Evolutionary conservation across 1,140 invertebrate genomes (phyloP), one percentile per base, ranked within the genome.

Genomic region (Ephestia elutella): DNA sequence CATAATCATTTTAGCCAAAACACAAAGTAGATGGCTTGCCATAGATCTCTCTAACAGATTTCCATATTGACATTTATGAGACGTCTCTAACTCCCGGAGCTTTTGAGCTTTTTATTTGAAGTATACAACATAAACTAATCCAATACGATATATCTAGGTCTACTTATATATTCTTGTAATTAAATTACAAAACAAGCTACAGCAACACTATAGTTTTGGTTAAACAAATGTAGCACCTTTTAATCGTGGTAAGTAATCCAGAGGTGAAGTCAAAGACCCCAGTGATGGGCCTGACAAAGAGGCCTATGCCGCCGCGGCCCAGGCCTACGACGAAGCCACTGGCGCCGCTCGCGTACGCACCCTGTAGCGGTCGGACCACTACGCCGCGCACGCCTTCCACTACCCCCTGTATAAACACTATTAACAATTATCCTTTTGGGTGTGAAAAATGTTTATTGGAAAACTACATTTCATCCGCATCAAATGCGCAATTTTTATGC

Each of bases 221-320:
- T 13, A 9, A 35, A 35, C 9, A 13, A 35, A 11, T 35, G 18
- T 50, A 21, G 51, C 49, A 85, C 82, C 82, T 85, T 74, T 70
- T 78, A 53, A 85, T 68, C 15, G 78, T 68, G 13, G 69, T 61
- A 53, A 82, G 74, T 1, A 85, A 69, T 13, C 70, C 71, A 19
- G 72, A 76, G 18, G 80, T 79, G 66, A 78, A 86, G 70, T 86
- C 82, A 38, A 82, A 70, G 60, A 83, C 61, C 8, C 80, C 82
- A 54, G 75, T 75, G 49, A 80, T 55, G 20, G 82, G 82, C 0
- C 80, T 67, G 62, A 82, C 73, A 7, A 86, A 28, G n/a, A 86
- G 71, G 7, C 80, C 80, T n/a, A 82, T 49, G 49, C 74, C 67
- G 59, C 77, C 83, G 10, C 61, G 69, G 7, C 77, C 78, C 9